These are phyloP conservation scores for Rhabdornis inornatus DNA, from an alignment of 2,113 vertebrate species.

Conservation along the genomic window DNA sequence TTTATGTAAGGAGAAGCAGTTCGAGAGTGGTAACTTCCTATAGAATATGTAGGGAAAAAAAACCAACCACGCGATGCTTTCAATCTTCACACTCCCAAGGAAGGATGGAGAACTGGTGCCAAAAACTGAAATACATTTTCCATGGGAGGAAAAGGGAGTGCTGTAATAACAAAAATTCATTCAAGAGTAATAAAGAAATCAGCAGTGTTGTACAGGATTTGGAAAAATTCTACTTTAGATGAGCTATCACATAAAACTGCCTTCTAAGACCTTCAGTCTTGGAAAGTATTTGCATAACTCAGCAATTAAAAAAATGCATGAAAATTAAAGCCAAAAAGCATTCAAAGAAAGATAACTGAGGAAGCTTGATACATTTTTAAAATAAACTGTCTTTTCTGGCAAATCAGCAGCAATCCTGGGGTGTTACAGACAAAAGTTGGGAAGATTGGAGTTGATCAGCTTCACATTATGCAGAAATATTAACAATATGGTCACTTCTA, in stretches of 20 bases:
- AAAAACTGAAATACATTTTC: constrained; percentile 63
- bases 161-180: constrained; percentile 37
- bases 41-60: not conserved
- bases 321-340: not conserved
- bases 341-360: not conserved
- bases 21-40: not conserved
- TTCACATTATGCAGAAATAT: not conserved
- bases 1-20: not conserved
- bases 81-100: not conserved
- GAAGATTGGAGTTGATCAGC: not conserved
- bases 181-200: constrained; percentile 28
- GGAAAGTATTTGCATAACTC: not conserved
- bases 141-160: constrained; percentile 64
- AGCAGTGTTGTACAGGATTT: not conserved
- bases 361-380: not conserved
- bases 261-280: not conserved
- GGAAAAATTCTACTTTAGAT: not conserved
- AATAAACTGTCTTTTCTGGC: not conserved
- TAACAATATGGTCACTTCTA: not conserved
- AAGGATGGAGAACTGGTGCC: constrained; percentile 33
- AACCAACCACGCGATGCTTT: not conserved
- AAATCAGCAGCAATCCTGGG: not conserved
- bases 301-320: not conserved
- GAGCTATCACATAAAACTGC: not conserved
- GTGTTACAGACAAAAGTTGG: not conserved